Evolutionary conservation across 2,797 vertebrate species (phyloP).

Genomic region (Avahi laniger): DNA sequence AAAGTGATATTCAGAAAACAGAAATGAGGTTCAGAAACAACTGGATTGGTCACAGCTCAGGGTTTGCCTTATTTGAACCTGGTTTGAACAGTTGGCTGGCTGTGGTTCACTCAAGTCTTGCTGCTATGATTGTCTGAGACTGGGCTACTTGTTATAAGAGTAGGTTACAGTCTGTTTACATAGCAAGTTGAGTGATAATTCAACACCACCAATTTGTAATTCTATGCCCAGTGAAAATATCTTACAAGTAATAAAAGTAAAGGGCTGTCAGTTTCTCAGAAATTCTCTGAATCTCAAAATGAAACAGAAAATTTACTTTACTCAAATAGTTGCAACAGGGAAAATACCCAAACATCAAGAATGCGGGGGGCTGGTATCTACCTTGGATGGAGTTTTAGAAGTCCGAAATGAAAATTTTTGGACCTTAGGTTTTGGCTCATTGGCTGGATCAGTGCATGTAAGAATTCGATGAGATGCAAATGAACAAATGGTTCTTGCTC

Average conservation of each 20-base stretch:
- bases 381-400: slow-evolving; percentile 97
- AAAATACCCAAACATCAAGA: neutral
- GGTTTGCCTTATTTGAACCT: neutral
- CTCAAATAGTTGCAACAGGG: neutral
- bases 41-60: neutral
- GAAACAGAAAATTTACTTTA: neutral
- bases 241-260: neutral
- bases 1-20: neutral
- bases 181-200: neutral
- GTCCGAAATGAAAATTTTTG: slow-evolving; percentile 98
- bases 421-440: slow-evolving; percentile 96
- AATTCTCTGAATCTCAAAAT: neutral
- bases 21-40: neutral
- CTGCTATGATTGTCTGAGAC: neutral
- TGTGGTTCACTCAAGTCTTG: neutral
- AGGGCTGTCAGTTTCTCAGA: neutral
- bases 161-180: neutral
- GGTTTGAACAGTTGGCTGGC: neutral
- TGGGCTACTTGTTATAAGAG: neutral
- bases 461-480: slow-evolving; percentile 97
- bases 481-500: slow-evolving; percentile 97
- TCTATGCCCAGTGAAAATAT: neutral
- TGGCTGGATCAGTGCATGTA: slow-evolving; percentile 97
- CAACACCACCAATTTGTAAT: slow-evolving; percentile 2
- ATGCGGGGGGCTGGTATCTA: slow-evolving; percentile 91